Evolutionary conservation across 2,888 invertebrate species (phyloP).

Genomic region (Sabatieria punctata): DNA sequence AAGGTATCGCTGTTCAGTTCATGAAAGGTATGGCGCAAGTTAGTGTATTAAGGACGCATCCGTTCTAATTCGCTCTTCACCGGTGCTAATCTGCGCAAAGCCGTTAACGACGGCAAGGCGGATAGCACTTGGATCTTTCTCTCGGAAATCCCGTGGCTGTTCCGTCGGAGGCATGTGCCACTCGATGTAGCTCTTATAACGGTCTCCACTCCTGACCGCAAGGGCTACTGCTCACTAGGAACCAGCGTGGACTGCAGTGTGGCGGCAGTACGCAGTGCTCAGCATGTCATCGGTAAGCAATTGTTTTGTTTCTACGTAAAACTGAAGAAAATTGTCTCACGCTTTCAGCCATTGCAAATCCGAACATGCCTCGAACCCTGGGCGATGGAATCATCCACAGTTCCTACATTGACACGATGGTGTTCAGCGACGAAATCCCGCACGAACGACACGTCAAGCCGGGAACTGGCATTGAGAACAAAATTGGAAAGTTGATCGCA

Average conservation of each 20-base stretch:
- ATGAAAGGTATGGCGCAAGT: too few species aligned
- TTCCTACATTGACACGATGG: conserved; percentile 75
- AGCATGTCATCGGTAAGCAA: conserved; percentile 61
- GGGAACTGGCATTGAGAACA: conserved; percentile 47
- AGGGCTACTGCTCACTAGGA: conserved; percentile 79
- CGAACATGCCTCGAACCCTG: conserved; percentile 76
- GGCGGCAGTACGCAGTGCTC: conserved; percentile 63
- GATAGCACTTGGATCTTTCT: conserved; percentile 79
- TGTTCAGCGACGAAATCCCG: conserved; percentile 39
- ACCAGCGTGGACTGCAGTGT: conserved; percentile 82
- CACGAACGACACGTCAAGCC: conserved; percentile 18
- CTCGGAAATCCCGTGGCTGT: conserved; percentile 73
- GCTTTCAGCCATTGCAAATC: conserved; percentile 57
- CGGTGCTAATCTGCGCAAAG: conserved; percentile 72
- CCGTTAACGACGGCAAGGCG: conserved; percentile 46
- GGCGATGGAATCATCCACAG: conserved; percentile 78
- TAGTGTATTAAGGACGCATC: conserved; percentile 49
- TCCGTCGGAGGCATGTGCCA: conserved; percentile 58
- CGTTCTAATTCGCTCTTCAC: conserved; percentile 75
- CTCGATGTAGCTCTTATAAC: conserved; percentile 48
- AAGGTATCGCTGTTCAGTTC: conserved; percentile 43
- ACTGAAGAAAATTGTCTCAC: too few species aligned
- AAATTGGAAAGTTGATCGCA: conserved; percentile 72
- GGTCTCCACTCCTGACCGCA: conserved; percentile 65
- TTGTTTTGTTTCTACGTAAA: too few species aligned